Evolutionary conservation across 92 coral and sea anemone genomes (phyloP).

Genomic region (Pocillopora meandrina): DNA sequence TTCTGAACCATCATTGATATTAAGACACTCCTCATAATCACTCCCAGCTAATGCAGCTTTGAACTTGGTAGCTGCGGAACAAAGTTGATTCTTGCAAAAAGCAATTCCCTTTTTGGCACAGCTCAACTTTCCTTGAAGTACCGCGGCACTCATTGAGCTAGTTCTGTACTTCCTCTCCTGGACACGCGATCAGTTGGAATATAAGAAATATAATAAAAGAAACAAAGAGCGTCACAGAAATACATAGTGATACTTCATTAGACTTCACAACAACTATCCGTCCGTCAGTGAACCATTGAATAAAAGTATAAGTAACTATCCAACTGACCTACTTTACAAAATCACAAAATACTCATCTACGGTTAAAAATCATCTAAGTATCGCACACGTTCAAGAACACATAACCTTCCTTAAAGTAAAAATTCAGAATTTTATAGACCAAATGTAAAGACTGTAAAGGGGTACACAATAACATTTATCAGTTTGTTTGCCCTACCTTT

Average conservation of each 20-base stretch:
- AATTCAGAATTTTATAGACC: neutral
- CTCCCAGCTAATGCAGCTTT: too few species aligned
- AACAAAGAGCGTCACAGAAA: neutral
- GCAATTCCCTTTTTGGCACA: constrained; percentile 45
- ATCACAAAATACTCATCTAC: too few species aligned
- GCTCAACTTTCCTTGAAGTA: constrained; percentile 32
- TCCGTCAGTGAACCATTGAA: too few species aligned
- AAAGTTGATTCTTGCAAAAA: constrained; percentile 35
- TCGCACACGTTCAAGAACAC: too few species aligned
- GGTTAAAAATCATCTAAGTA: too few species aligned
- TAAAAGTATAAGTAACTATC: too few species aligned
- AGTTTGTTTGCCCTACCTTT: neutral
- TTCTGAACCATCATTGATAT: too few species aligned
- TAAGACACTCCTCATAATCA: too few species aligned
- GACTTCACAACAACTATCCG: too few species aligned
- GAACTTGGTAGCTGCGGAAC: constrained; percentile 36
- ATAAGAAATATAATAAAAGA: neutral
- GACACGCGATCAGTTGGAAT: neutral
- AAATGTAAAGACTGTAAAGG: too few species aligned
- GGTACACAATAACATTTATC: neutral
- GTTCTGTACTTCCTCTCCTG: neutral
- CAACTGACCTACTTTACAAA: too few species aligned
- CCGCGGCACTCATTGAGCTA: constrained; percentile 11
- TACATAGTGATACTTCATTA: neutral
- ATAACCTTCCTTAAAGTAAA: neutral